Evolutionary conservation across 2,888 invertebrate genomes (phyloP), one percentile per base, ranked within the genome.

Genomic region (Plemyria rubiginata): DNA sequence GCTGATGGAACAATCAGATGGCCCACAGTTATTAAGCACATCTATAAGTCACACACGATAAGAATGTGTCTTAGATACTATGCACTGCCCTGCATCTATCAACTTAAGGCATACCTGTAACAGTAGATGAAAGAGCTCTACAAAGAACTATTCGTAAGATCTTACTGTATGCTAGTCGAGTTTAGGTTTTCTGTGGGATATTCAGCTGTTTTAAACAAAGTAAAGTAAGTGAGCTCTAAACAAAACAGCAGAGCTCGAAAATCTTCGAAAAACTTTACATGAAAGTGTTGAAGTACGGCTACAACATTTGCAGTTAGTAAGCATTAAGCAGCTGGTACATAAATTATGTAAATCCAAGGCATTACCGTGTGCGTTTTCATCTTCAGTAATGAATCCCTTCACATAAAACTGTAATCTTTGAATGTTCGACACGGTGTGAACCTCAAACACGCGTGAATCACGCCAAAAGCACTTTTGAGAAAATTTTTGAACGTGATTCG

Each of bases 311-410:
- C 62, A 62, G 56, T 53, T 62, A 57, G 53, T 62, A 49, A 60
- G 22, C n/a, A n/a, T n/a, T 22, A 22, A 3, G 64, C 66, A 66
- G 15, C 15, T 43, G 15, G 71, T 74, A 76, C 73, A 78, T 79
- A 77, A 77, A 78, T 79, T 80, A 80, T 79, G 79, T 68, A 80
- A 79, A 80, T 79, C 70, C 74, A 68, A 71, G 70, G 62, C 71
- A 65, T 64, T 74, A 74, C 68, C 61, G 68, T 67, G 67, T 70
- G 75, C 70, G 69, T 74, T 74, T 73, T 69, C 75, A 72, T 78
- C 74, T 75, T 75, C 69, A 73, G 65, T 79, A 79, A 80, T 77
- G 77, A 79, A 79, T 80, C 74, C 69, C 71, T 75, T 75, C 74
- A 72, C 71, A 77, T 73, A 78, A 78, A 80, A 71, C 74, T 70